phyloP scores from a whole-genome alignment of 2,113 vertebrate species.

The Hirundichthys speculiger region DNA sequence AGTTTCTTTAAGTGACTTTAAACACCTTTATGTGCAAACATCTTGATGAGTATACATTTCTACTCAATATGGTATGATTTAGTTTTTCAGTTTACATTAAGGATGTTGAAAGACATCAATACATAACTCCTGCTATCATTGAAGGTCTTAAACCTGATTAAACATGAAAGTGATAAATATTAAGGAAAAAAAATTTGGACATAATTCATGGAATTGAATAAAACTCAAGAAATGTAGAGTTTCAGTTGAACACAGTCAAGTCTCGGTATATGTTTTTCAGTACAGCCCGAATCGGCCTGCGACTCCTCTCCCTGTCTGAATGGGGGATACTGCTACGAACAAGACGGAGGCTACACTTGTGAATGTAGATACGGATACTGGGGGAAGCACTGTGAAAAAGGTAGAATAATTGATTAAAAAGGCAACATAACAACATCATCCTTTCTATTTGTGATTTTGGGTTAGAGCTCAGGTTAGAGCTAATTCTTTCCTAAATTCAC shows the following conservation, averaged over 20 bases:
- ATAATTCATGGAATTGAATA: conserved; percentile 16
- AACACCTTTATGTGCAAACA: too few relatives aligned
- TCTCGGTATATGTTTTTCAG: conserved; percentile 83
- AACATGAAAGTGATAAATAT: conserved; percentile 41
- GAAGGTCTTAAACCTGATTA: conserved; percentile 16
- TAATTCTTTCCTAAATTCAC: not conserved
- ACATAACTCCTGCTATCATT: conserved; percentile 27
- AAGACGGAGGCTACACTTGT: conserved; percentile 88
- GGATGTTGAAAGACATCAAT: conserved; percentile 20
- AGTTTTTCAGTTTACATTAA: conserved; percentile 16
- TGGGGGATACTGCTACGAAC: conserved; percentile 90
- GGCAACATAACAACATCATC: conserved; percentile 13
- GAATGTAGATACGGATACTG: conserved; percentile 90
- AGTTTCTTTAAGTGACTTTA: too few relatives aligned
- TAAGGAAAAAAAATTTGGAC: conserved; percentile 18
- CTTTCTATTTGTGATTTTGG: conserved; percentile 7
- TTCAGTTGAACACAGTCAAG: conserved; percentile 74
- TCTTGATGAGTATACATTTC: too few relatives aligned
- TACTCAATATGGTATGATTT: too few relatives aligned
- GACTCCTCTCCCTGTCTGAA: conserved; percentile 97
- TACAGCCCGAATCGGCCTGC: conserved; percentile 90
- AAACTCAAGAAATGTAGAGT: conserved; percentile 21
- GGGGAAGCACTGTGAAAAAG: conserved; percentile 93
- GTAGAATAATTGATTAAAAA: conserved; percentile 67
- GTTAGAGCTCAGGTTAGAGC: too few relatives aligned